Conservation (phyloP, 2,888 invertebrate species). For the Melieria crassipennis region DNA sequence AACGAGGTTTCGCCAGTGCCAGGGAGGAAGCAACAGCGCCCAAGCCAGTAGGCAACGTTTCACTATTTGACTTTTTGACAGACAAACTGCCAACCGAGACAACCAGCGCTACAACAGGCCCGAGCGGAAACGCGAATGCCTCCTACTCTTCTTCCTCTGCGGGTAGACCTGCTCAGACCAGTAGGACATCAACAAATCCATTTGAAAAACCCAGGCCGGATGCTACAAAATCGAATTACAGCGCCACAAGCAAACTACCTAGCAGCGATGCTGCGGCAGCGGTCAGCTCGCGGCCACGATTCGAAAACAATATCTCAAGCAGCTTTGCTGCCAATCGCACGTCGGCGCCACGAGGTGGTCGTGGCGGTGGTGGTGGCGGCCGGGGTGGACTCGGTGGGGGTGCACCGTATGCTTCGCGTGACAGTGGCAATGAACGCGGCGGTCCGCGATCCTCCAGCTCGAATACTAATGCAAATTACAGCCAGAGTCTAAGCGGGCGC, state of each 20-base stretch:
- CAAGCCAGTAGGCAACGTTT: conserved; percentile 83
- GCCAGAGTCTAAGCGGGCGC: conserved; percentile 39
- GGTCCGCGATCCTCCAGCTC: not conserved
- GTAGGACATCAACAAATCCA: conserved; percentile 30
- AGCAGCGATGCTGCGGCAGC: conserved; percentile 36
- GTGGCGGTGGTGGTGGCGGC: conserved; percentile 22
- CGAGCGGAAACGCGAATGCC: too few relatives aligned
- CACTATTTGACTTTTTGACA: conserved; percentile 84
- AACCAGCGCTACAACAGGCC: conserved; percentile 21
- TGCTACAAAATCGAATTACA: conserved; percentile 32
- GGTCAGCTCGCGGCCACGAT: conserved; percentile 49
- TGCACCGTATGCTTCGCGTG: conserved; percentile 25
- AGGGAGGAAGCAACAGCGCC: conserved; percentile 71
- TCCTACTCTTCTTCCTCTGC: conserved; percentile 14
- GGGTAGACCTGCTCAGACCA: conserved; percentile 34
- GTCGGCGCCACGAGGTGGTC: conserved; percentile 9
- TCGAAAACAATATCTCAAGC: conserved; percentile 65
- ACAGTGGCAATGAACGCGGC: conserved; percentile 34
- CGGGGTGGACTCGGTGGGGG: conserved; percentile 39
- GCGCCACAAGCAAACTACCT: too few relatives aligned
- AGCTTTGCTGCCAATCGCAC: conserved; percentile 61
- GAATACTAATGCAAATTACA: conserved; percentile 32
- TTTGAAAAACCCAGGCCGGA: conserved; percentile 36
- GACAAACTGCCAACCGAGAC: conserved; percentile 71
- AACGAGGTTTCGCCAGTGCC: conserved; percentile 55